A percentile compares a stretch with the other conserved stretches of the same genome.
Evolutionary conservation across 2,888 invertebrate species (phyloP).

Genomic region (Apodemia mormo): DNA sequence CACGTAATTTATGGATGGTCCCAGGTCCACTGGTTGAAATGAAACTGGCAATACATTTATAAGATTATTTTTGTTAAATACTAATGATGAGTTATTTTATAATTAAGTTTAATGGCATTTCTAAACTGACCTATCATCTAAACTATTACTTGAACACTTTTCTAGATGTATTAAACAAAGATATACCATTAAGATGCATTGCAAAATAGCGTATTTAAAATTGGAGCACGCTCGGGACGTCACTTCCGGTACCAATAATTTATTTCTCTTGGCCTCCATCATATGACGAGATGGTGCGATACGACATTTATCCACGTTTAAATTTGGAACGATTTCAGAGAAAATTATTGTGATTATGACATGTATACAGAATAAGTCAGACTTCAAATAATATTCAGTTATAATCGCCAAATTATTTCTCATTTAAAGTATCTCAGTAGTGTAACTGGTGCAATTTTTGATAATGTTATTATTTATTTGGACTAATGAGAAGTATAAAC

Average conservation of each 20-base stretch:
- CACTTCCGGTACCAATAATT: conserved; percentile 80
- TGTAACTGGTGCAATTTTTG: conserved; percentile 10
- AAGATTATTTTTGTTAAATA: too few species aligned
- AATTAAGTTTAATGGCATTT: too few species aligned
- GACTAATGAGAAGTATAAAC: conserved; percentile 25
- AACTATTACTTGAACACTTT: conserved; percentile 24
- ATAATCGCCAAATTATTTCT: conserved; percentile 28
- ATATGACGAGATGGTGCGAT: conserved; percentile 71
- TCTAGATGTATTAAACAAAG: conserved; percentile 38
- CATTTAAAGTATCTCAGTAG: conserved; percentile 28
- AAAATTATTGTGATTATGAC: conserved; percentile 52
- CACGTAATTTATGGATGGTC: too few species aligned
- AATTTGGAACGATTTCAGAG: conserved; percentile 69
- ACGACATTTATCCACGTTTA: conserved; percentile 67
- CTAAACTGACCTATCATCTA: too few species aligned
- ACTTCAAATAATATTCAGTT: conserved; percentile 16
- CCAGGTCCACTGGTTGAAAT: too few species aligned
- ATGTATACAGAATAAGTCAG: conserved; percentile 15
- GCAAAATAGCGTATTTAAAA: conserved; percentile 65
- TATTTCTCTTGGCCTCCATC: conserved; percentile 74
- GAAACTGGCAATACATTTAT: too few species aligned
- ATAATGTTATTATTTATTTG: conserved; percentile 21
- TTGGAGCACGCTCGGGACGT: conserved; percentile 74
- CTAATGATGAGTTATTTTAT: too few species aligned
- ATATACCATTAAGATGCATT: conserved; percentile 45